These are phyloP conservation scores for Manis javanica DNA, from an alignment of 2,797 vertebrate species.

Conservation along the genomic window DNA sequence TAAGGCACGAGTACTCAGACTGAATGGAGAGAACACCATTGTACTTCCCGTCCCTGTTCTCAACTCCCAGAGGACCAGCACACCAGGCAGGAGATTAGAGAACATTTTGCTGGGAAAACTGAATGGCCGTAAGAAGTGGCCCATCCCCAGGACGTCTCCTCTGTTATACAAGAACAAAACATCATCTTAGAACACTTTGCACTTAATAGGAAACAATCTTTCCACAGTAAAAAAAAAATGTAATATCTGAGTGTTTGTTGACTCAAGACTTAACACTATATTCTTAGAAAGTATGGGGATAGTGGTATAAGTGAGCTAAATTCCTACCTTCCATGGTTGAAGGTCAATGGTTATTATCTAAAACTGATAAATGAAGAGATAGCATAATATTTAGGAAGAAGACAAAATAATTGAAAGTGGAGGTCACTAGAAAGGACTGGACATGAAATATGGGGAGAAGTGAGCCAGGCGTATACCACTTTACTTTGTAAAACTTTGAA, in stretches of 20 bases:
- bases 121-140: background rate
- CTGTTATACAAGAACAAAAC: background rate
- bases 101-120: background rate
- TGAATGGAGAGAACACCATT: background rate
- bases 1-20: background rate
- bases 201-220: background rate
- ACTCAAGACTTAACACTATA: background rate
- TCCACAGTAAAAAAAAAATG: background rate
- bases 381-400: background rate
- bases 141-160: background rate
- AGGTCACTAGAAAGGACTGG: background rate
- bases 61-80: background rate
- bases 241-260: background rate
- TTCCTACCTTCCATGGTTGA: background rate
- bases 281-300: background rate
- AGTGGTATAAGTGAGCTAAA: background rate
- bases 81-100: background rate
- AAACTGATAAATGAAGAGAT: background rate
- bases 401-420: background rate
- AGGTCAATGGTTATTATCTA: background rate
- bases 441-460: background rate
- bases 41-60: background rate
- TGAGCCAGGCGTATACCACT: no score
- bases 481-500: background rate
- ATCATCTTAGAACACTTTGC: background rate